Evolutionary conservation across 2,113 vertebrate species (phyloP), one percentile per base, ranked within the genome.

Genomic region (Apodemus sylvaticus): DNA sequence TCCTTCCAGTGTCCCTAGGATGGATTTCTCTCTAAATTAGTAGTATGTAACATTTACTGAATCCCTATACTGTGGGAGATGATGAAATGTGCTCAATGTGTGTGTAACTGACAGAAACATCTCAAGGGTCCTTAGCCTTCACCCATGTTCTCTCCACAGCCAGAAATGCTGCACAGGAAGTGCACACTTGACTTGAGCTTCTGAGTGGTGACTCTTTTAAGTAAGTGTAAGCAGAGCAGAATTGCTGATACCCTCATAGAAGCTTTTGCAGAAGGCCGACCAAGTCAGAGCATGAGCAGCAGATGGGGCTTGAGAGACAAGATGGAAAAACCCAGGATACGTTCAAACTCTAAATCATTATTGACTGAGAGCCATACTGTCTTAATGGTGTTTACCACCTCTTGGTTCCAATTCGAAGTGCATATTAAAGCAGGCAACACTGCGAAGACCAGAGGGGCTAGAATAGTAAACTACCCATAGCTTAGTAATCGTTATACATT

Each of bases 281-380:
- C 92, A 97, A 97, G 97, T 97, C 98, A 97, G 97, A 95, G 96
- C 97, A 53, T 0, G 79, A 98, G 98, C 98, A 98, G 98, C 98
- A 98, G 98, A 98, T 98, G 98, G 98, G 98, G 98, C 98, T 97
- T 99, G 97, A 98, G 98, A 98, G 98, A 94, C 97, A 98, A 87
- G 97, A 98, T 97, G 93, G 95, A 97, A 98, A 97, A 97, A 90
- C 96, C 96, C 0, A 34, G 97, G 89, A 93, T 0, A 1, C 60
- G 55, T 97, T 96, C 97, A 97, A 95, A 98, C 95, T 98, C 93
- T 94, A 98, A 98, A 98, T 98, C 97, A 97, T 98, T 98, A 98
- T 97, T 98, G 98, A 98, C 98, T 98, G 97, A 98, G 96, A 96
- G 97, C 97, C 94, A 97, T 95, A 88, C 92, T 82, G 55, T 98